Evolutionary conservation across 2,797 vertebrate genomes (phyloP).

Genomic region (Xiphorhynchus erythropygius): DNA sequence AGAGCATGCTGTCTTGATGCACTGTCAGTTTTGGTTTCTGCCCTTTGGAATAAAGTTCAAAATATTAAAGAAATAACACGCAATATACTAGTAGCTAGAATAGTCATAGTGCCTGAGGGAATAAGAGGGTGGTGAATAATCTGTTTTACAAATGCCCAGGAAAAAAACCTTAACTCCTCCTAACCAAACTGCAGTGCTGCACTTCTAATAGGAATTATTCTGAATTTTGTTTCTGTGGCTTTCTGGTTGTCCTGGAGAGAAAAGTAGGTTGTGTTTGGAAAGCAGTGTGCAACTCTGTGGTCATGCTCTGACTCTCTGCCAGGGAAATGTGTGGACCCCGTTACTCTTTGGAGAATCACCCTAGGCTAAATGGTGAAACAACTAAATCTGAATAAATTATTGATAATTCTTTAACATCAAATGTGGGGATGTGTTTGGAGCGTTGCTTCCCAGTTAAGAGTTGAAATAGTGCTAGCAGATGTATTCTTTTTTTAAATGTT

Average conservation of each 20-base stretch:
- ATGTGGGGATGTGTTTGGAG: neutral
- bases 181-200: neutral
- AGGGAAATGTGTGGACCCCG: neutral
- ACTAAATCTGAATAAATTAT: conserved; percentile 14
- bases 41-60: conserved; percentile 53
- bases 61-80: conserved; percentile 63
- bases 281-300: neutral
- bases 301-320: neutral
- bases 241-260: neutral
- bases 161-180: conserved; percentile 13
- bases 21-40: conserved; percentile 63
- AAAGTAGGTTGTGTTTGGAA: neutral
- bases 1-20: conserved; percentile 28
- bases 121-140: conserved; percentile 32
- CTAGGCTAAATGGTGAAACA: conserved; percentile 5
- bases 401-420: neutral
- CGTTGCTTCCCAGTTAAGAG: neutral
- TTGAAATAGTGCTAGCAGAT: neutral
- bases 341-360: neutral
- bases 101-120: neutral
- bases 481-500: neutral
- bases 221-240: neutral
- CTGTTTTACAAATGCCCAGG: neutral
- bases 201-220: conserved; percentile 8
- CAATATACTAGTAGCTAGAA: conserved; percentile 53